Conservation (phyloP, 2,797 vertebrate species). For the Odontamblyopus rebecca region DNA sequence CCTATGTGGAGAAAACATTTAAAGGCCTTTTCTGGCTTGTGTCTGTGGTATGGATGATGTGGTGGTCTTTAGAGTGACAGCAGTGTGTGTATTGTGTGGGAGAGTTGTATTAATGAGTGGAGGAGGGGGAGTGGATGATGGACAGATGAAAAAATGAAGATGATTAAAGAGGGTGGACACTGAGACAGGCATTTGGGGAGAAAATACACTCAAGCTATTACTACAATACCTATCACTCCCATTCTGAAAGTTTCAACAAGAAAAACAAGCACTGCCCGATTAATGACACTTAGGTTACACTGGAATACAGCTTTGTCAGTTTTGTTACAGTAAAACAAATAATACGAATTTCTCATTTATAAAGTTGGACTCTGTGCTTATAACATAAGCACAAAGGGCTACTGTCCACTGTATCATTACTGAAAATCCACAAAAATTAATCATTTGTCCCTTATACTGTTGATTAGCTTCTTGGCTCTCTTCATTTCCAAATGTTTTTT, state of each 20-base stretch:
- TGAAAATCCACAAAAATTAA: not conserved
- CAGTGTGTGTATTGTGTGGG: slow-evolving; percentile 64
- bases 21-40: not conserved
- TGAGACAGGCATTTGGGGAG: slow-evolving; percentile 54
- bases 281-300: not conserved
- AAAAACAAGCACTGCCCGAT: not conserved
- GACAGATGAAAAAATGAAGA: slow-evolving; percentile 40
- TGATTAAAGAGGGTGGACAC: slow-evolving; percentile 59
- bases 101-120: slow-evolving; percentile 49
- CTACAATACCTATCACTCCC: slow-evolving; percentile 20
- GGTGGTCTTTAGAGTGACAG: slow-evolving; percentile 2
- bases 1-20: not conserved
- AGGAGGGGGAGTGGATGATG: slow-evolving; percentile 42
- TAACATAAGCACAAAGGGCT: too few species aligned
- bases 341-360: too few species aligned
- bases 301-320: not conserved
- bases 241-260: slow-evolving; percentile 8
- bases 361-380: too few species aligned
- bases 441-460: too few species aligned
- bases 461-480: too few species aligned
- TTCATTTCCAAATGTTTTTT: not conserved
- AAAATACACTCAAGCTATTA: slow-evolving; percentile 34
- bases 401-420: not conserved
- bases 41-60: not conserved
- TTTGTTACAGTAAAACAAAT: not conserved